Conservation (phyloP, 2,113 vertebrate genomes). For the Hystrix brachyura region DNA sequence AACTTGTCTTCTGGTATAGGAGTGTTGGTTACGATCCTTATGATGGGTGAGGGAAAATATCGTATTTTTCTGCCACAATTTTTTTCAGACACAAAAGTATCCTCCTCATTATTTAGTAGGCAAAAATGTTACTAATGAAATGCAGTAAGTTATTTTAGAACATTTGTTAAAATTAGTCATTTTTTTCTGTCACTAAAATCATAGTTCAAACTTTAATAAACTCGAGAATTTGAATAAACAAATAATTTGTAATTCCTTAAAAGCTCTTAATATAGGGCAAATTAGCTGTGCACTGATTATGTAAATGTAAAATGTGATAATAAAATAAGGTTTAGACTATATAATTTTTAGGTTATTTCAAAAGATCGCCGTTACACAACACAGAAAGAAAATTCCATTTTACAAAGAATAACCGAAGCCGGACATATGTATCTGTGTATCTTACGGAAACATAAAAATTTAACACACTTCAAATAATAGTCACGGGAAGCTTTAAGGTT, state of each 20-base stretch:
- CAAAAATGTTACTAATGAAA: conserved; percentile 6
- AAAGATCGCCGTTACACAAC: not conserved
- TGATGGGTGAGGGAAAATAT: not conserved
- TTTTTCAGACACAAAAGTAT: not conserved
- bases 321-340: not conserved
- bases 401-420: conserved; percentile 30
- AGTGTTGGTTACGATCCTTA: not conserved
- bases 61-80: not conserved
- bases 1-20: not conserved
- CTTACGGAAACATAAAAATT: not conserved
- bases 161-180: not conserved
- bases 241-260: conserved; percentile 6
- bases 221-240: not conserved
- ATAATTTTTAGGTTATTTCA: conserved; percentile 25
- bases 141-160: not conserved
- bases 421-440: not conserved
- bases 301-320: not conserved
- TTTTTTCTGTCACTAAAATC: not conserved
- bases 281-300: not conserved
- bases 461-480: conserved; percentile 62
- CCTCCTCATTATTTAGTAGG: not conserved
- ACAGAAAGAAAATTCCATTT: not conserved
- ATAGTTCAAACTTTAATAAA: conserved; percentile 2
- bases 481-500: not conserved
- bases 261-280: conserved; percentile 10